phyloP scores from a whole-genome alignment of 2,888 invertebrate species.

The Charanyca ferruginea region DNA sequence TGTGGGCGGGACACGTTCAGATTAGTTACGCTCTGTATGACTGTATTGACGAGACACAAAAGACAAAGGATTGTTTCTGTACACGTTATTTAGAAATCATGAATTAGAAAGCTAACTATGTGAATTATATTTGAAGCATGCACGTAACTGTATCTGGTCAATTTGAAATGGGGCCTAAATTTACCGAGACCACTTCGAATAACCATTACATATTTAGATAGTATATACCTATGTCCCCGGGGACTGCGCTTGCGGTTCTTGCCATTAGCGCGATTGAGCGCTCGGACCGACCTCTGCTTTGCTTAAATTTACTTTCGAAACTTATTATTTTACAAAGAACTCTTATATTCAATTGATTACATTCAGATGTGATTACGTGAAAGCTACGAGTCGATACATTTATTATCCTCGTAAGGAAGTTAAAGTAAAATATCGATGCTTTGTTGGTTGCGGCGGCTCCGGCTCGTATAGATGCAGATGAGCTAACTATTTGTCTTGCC shows the following conservation, averaged over 20 bases:
- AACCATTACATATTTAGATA: slow-evolving; percentile 88
- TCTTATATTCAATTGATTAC: slow-evolving; percentile 41
- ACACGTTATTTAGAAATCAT: slow-evolving; percentile 7
- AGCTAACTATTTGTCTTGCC: slow-evolving; percentile 90
- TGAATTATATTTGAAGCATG: slow-evolving; percentile 56
- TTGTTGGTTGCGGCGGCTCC: slow-evolving; percentile 82
- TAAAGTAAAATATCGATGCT: slow-evolving; percentile 84
- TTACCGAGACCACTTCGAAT: slow-evolving; percentile 79
- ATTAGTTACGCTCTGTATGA: slow-evolving; percentile 56
- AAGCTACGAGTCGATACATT: slow-evolving; percentile 59
- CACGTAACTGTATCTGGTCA: slow-evolving; percentile 78
- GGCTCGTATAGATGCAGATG: slow-evolving; percentile 91
- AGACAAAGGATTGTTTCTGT: slow-evolving; percentile 43
- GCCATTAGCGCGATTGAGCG: slow-evolving; percentile 88
- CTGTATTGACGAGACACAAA: slow-evolving; percentile 54
- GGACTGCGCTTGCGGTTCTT: slow-evolving; percentile 87
- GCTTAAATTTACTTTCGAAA: slow-evolving; percentile 63
- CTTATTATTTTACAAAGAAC: slow-evolving; percentile 61
- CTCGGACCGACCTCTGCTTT: slow-evolving; percentile 70
- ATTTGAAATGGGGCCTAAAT: slow-evolving; percentile 77
- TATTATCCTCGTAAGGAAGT: slow-evolving; percentile 70
- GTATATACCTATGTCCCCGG: slow-evolving; percentile 78
- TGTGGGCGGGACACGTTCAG: slow-evolving; percentile 55
- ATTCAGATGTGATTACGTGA: slow-evolving; percentile 41
- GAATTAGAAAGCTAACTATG: slow-evolving; percentile 25